A percentile compares a stretch with the other conserved stretches of the same genome.
Evolutionary conservation across 2,113 vertebrate species (phyloP).

Genomic region (Cynoglossus semilaevis): DNA sequence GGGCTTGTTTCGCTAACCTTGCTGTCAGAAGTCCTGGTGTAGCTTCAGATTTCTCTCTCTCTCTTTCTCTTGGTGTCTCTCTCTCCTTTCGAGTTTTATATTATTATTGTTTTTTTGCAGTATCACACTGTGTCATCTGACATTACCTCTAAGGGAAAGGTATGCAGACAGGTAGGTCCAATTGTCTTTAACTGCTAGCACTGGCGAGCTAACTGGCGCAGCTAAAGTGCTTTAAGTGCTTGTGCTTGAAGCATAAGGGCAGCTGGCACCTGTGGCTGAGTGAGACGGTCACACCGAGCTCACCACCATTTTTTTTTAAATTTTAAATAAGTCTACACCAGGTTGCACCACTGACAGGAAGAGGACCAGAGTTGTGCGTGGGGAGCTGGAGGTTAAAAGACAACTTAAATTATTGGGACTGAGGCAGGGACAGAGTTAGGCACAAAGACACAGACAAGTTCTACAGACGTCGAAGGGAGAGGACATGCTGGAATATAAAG

Average conservation of each 20-base stretch:
- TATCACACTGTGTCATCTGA: conserved; percentile 53
- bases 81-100: conserved; percentile 7
- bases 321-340: conserved; percentile 65
- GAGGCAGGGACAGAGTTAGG: conserved; percentile 24
- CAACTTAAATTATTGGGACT: conserved; percentile 18
- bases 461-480: neutral
- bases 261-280: conserved; percentile 57
- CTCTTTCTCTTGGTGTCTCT: neutral
- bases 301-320: conserved; percentile 6
- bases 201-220: conserved; percentile 54
- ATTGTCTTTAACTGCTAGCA: conserved; percentile 69
- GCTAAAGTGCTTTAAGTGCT: conserved; percentile 83
- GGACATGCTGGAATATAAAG: neutral
- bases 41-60: conserved; percentile 30
- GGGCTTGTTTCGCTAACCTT: conserved; percentile 35
- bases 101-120: conserved; percentile 52
- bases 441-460: conserved; percentile 32
- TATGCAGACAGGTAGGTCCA: conserved; percentile 58
- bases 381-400: conserved; percentile 6
- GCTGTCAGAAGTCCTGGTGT: conserved; percentile 64
- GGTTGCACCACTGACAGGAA: conserved; percentile 57
- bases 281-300: conserved; percentile 50
- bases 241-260: conserved; percentile 74
- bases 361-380: conserved; percentile 14
- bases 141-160: conserved; percentile 50